phyloP scores from a whole-genome alignment of 2,888 invertebrate genomes.

The Zele albiditarsus region DNA sequence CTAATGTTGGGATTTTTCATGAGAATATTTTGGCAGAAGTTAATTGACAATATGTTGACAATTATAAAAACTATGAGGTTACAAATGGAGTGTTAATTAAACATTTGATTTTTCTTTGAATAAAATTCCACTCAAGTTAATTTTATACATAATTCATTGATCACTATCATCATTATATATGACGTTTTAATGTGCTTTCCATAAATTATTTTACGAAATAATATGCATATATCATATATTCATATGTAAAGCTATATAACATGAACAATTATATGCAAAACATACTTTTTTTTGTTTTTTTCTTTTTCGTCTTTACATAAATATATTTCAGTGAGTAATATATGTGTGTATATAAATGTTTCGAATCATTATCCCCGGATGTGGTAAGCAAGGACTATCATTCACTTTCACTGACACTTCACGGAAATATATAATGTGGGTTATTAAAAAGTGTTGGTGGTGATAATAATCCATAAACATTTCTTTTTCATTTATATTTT shows the following conservation, averaged over 20 bases:
- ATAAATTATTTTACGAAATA: constrained; percentile 21
- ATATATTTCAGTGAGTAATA: not conserved
- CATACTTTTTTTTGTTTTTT: not conserved
- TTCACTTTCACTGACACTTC: constrained; percentile 45
- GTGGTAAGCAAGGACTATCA: constrained; percentile 44
- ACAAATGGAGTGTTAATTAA: too few relatives aligned
- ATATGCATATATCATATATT: not conserved
- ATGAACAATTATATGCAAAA: not conserved
- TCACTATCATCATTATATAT: constrained; percentile 9
- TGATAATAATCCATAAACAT: constrained; percentile 32
- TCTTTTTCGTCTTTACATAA: not conserved
- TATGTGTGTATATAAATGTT: constrained; percentile 5
- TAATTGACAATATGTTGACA: too few relatives aligned
- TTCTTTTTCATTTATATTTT: constrained; percentile 9
- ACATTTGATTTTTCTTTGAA: not conserved
- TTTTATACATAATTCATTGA: not conserved
- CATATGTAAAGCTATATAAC: not conserved
- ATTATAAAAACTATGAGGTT: too few relatives aligned
- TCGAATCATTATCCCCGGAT: constrained; percentile 38
- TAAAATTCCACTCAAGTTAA: too few relatives aligned
- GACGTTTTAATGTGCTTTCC: constrained; percentile 11
- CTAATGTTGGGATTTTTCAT: too few relatives aligned
- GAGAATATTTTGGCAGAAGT: too few relatives aligned
- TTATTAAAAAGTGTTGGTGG: not conserved
- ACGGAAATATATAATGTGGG: constrained; percentile 42